Percentiles rank a stretch among this genome's conserved stretches.
Evolutionary conservation across 64 coral and sea anemone species (phyloP).

Genomic region (Acropora tenuis): DNA sequence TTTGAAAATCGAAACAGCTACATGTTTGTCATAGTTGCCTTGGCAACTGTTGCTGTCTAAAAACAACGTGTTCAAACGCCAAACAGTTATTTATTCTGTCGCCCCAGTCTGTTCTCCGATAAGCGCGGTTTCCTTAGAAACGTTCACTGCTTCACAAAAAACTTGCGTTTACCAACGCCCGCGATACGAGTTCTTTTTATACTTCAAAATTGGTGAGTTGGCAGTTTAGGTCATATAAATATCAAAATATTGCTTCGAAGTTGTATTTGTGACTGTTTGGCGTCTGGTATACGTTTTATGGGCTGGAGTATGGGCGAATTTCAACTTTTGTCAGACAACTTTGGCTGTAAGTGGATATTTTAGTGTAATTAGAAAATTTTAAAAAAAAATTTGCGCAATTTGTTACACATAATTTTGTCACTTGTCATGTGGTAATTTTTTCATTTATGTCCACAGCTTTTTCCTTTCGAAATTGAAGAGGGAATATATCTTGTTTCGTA

Average conservation of each 20-base stretch:
- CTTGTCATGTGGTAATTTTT: too few species aligned
- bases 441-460: too few species aligned
- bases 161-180: slow-evolving; percentile 2
- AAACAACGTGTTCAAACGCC: neutral
- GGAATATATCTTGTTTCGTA: too few species aligned
- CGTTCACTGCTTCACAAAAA: slow-evolving; percentile 16
- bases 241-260: neutral
- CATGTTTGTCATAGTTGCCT: neutral
- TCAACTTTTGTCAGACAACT: slow-evolving; percentile 78
- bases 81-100: neutral
- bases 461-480: too few species aligned
- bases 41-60: neutral
- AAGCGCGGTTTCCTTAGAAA: slow-evolving; percentile 11
- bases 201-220: slow-evolving; percentile 56
- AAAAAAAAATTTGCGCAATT: too few species aligned
- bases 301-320: slow-evolving; percentile 33
- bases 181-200: neutral
- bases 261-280: neutral
- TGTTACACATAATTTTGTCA: too few species aligned
- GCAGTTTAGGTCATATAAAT: slow-evolving; percentile 19
- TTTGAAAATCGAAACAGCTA: too few species aligned
- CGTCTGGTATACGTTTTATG: neutral
- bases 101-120: neutral
- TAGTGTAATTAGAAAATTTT: neutral
- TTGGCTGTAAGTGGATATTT: slow-evolving; percentile 81